Conservation (phyloP, 2,888 invertebrate species). For the Eristalis intricaria region DNA sequence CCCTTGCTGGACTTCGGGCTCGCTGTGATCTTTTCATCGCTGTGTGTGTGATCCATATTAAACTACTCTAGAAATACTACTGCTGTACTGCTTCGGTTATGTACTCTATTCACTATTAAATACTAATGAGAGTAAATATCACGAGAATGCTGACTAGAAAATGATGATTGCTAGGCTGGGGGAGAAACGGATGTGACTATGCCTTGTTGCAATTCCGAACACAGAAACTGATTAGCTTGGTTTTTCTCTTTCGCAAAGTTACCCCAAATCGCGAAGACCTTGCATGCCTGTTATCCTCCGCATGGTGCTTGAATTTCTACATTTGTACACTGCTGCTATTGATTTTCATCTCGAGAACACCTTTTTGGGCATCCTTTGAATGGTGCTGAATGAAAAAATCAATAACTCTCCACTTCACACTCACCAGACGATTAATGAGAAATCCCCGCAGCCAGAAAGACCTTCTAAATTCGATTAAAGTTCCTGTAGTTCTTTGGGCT, state of each 20-base stretch:
- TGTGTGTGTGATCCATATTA: constrained; percentile 74
- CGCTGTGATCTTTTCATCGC: constrained; percentile 78
- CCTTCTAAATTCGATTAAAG: constrained; percentile 10
- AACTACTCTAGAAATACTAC: constrained; percentile 30
- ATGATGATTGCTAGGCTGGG: constrained; percentile 17
- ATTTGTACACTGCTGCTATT: constrained; percentile 42
- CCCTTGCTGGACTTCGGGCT: constrained; percentile 77
- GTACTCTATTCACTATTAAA: constrained; percentile 26
- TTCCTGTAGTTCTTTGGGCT: constrained; percentile 10
- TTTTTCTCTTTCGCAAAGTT: constrained; percentile 40
- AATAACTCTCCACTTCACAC: constrained; percentile 52
- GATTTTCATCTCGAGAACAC: constrained; percentile 49
- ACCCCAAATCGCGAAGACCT: constrained; percentile 71
- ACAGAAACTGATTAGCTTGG: no score
- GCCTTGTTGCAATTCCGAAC: no score
- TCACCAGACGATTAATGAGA: constrained; percentile 34
- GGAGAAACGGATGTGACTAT: constrained; percentile 33
- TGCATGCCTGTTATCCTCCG: constrained; percentile 39
- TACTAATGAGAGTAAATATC: constrained; percentile 69
- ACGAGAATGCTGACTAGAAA: constrained; percentile 70
- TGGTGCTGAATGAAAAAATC: constrained; percentile 61
- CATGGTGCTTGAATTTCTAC: constrained; percentile 5
- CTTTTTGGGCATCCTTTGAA: constrained; percentile 28
- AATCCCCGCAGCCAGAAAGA: constrained; percentile 20
- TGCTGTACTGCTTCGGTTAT: constrained; percentile 20